phyloP scores from a whole-genome alignment of 2,113 vertebrate genomes.

The Fregetta grallaria region DNA sequence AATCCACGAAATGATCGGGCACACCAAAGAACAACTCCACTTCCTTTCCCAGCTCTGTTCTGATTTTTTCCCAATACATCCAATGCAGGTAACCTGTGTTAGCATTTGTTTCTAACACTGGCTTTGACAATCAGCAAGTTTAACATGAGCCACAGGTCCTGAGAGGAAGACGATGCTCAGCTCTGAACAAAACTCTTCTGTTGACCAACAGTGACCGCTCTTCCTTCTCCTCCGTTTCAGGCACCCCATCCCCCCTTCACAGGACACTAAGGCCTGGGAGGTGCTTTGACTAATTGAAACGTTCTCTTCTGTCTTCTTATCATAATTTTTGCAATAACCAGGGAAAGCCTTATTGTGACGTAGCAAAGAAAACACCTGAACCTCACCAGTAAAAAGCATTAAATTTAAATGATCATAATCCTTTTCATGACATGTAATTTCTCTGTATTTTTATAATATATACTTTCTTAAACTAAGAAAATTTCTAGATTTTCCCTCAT shows the following conservation, averaged over 20 bases:
- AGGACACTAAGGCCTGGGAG: not conserved
- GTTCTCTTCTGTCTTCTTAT: not conserved
- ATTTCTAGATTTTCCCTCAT: not conserved
- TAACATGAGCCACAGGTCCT: accelerated
- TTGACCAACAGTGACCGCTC: not conserved
- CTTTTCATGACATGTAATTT: not conserved
- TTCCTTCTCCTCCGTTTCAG: not conserved
- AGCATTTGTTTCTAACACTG: not conserved
- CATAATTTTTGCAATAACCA: not conserved
- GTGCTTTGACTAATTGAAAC: not conserved
- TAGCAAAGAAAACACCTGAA: not conserved
- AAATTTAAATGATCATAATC: not conserved
- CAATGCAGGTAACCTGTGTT: not conserved
- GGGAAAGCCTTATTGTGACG: not conserved
- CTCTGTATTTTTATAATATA: not conserved
- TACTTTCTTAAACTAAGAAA: not conserved
- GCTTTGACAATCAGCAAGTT: not conserved
- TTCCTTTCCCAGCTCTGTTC: not conserved
- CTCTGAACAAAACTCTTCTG: not conserved
- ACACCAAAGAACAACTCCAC: not conserved
- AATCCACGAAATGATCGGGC: not conserved
- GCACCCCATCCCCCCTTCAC: not conserved
- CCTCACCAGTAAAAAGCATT: not conserved
- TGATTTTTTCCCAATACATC: not conserved
- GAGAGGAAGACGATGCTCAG: not conserved